Base-by-base conservation (phyloP, 2,113 vertebrate genomes). In the Agapornis roseicollis region DNA sequence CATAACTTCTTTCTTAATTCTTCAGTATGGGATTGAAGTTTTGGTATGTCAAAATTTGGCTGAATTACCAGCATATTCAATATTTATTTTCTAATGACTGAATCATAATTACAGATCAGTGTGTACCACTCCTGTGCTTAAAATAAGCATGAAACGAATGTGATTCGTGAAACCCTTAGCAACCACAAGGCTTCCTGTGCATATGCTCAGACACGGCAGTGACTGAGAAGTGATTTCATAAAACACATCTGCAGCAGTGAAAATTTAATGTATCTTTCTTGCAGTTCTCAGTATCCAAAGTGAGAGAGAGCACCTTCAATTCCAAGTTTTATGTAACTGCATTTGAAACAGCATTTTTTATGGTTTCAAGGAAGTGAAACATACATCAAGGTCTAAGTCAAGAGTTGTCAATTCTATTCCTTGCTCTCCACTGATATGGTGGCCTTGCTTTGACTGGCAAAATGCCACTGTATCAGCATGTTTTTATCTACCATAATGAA, bases 21-120 rank as follows among this genome's bases (percentile, higher is more conserved):
- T 78, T 70, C 52, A 71, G 4, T 69, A 90, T 49, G 39, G 20
- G 6, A 23, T 58, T 71, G 47, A 78, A 79, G 35, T 96, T 97
- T 91, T 72, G 35, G 37, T 90, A 50, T 71, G 86, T 55, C 41
- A 93, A 56, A 93, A 85, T 76, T 56, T 39, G 37, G 16, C 71
- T 74, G 64, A 68, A 52, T 92, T 96, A 22, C 29, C 39, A 77
- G 33, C 47, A 41, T 9, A 42, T 81, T 56, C 73, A 87, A 93
- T 95, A 95, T 80, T 96, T 92, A 88, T 96, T 96, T 95, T 93
- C 74, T 93, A 96, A 79, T 96, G 77, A 81, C 74, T 88, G 70
- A 95, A 91, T 89, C 74, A 88, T 91, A 90, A 92, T 80, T 86
- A 82, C 53, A 85, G 80, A 92, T 96, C 88, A 94, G 61, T 11